A percentile compares a stretch with the other conserved stretches of the same genome.
Evolutionary conservation across 1,140 invertebrate genomes (phyloP).

Genomic region (Sipha flava): DNA sequence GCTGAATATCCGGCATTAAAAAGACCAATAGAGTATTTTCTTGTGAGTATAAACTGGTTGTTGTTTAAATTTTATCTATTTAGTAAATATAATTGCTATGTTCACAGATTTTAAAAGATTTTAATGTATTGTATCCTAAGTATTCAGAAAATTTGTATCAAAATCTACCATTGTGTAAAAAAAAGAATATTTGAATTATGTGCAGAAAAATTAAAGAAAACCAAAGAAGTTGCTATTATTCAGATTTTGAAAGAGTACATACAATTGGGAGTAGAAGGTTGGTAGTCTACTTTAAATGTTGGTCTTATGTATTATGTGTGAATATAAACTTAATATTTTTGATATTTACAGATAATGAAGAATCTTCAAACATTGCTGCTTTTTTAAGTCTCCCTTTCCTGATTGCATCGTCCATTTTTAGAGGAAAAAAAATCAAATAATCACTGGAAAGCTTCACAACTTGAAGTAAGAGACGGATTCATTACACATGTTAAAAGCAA

Average conservation of each 20-base stretch:
- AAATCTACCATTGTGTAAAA: background rate
- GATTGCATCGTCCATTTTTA: background rate
- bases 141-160: background rate
- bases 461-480: background rate
- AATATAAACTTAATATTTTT: background rate
- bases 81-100: background rate
- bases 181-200: background rate
- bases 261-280: background rate
- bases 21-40: background rate
- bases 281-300: background rate
- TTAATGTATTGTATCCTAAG: background rate
- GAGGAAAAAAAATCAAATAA: background rate
- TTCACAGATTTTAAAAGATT: background rate
- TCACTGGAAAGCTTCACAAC: background rate
- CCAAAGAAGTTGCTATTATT: background rate
- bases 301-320: background rate
- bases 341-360: background rate
- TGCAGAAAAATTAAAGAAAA: background rate
- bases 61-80: background rate
- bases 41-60: background rate
- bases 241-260: background rate
- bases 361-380: background rate
- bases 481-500: background rate
- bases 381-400: background rate
- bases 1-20: background rate